Conservation (phyloP, 2,113 vertebrate genomes). For the Phrynocephalus versicolor region DNA sequence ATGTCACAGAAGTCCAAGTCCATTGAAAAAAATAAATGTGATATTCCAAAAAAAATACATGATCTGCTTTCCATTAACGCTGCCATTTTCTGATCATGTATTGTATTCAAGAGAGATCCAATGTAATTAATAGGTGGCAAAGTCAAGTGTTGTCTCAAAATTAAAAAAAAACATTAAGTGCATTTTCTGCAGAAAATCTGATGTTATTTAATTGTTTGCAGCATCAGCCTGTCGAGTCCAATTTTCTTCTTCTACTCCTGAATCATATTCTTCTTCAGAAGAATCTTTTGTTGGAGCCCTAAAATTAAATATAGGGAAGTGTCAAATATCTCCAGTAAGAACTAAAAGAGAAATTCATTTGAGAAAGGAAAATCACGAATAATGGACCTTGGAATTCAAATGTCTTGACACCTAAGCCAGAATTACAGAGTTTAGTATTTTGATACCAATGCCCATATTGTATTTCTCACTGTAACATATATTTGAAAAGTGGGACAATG, state of each 20-base stretch:
- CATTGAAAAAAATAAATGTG: slow-evolving; percentile 69
- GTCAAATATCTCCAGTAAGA: slow-evolving; percentile 44
- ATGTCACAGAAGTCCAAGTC: slow-evolving; percentile 69
- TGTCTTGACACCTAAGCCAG: neutral
- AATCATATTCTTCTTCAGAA: slow-evolving; percentile 92
- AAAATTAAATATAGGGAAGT: slow-evolving; percentile 60
- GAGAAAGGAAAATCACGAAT: neutral
- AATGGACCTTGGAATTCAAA: neutral
- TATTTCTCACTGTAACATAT: no score
- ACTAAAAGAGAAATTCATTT: neutral
- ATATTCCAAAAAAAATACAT: slow-evolving; percentile 68
- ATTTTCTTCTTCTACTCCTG: slow-evolving; percentile 92
- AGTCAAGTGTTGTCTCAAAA: slow-evolving; percentile 59
- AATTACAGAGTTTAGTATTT: neutral
- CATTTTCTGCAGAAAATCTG: slow-evolving; percentile 54
- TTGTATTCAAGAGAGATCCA: slow-evolving; percentile 50
- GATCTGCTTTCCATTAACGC: slow-evolving; percentile 67
- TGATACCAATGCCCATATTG: no score
- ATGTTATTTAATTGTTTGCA: slow-evolving; percentile 87
- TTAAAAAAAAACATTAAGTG: slow-evolving; percentile 53
- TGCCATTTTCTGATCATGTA: slow-evolving; percentile 61
- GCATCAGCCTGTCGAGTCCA: slow-evolving; percentile 95
- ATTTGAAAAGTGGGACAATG: no score
- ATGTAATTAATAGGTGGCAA: slow-evolving; percentile 62
- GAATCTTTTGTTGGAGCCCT: slow-evolving; percentile 90